Evolutionary conservation across 2,797 vertebrate genomes (phyloP).

Genomic region (Pseudocheirus occidentalis): DNA sequence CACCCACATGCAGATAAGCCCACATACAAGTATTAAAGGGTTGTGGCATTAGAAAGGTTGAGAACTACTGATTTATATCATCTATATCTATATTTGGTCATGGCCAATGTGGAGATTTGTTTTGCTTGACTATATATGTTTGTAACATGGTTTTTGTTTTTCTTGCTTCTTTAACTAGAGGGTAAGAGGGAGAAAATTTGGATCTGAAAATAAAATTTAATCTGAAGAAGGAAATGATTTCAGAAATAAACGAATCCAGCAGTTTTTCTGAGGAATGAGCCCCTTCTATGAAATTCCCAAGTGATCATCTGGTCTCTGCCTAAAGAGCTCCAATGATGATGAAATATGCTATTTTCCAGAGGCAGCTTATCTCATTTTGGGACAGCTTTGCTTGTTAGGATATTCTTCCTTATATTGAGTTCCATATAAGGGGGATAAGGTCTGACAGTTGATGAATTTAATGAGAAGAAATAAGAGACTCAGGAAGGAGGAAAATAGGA

Average conservation of each 20-base stretch:
- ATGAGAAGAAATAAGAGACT: neutral
- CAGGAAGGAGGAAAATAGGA: constrained; percentile 12
- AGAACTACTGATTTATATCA: no score
- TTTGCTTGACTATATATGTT: neutral
- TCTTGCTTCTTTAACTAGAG: neutral
- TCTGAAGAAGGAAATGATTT: neutral
- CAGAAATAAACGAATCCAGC: neutral
- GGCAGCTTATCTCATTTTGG: neutral
- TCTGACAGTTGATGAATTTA: neutral
- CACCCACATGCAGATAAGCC: no score
- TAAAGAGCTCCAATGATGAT: neutral
- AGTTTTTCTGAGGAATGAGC: neutral
- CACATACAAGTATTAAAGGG: no score
- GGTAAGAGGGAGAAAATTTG: neutral
- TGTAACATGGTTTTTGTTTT: neutral
- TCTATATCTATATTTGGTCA: neutral
- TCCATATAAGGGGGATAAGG: neutral
- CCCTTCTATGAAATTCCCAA: neutral
- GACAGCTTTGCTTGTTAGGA: neutral
- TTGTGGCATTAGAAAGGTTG: no score
- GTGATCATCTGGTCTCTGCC: neutral
- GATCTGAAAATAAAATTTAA: neutral
- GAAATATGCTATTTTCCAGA: neutral
- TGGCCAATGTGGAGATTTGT: neutral
- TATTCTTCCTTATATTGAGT: neutral